Evolutionary conservation across 2,113 vertebrate species (phyloP), one percentile per base, ranked within the genome.

Genomic region (Elgaria multicarinata): DNA sequence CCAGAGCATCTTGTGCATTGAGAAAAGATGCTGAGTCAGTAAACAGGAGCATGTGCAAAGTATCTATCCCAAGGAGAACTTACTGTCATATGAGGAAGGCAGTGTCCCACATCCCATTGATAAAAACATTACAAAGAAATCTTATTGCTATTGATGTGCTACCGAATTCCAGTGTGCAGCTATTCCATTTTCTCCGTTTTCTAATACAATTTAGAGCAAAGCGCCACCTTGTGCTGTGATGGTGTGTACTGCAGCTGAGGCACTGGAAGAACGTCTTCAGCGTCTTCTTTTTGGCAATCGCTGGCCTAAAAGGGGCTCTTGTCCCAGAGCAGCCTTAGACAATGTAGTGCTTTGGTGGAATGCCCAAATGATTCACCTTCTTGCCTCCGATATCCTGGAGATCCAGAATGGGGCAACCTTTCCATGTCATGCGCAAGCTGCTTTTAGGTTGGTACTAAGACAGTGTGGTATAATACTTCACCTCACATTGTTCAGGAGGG

Each of bases 201-300:
- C 24, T 81, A 0, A 64, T 86, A 91, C 95, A 94, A 36, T 89
- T 87, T 88, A 90, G 95, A 92, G 94, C 75, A 81, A 95, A 95
- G 95, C 96, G 95, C 96, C 97, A 93, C 95, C 97, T 96, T 93
- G 95, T 96, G 97, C 96, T 92, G 5, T 67, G 10, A 62, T 33
- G 18, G 58, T 74, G 44, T 89, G 86, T 1, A 87, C 39, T 13
- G 18, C 93, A 88, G 55, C 78, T 55, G 81, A 0, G 84, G 22
- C 42, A 58, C 44, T 3, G 0, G 0, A 74, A 85, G 50, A 18
- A 0, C 33, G 0, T 16, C 44, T 39, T 33, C 62, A 67, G 36
- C 85, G 87, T 87, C 87, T 88, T 87, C 87, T 9, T 33, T 9
- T 58, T 1, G 0, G 33, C 39, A 12, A 0, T 0, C n/a, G 8